Evolutionary conservation across 2,888 invertebrate species (phyloP).

Genomic region (Plebejus argus): DNA sequence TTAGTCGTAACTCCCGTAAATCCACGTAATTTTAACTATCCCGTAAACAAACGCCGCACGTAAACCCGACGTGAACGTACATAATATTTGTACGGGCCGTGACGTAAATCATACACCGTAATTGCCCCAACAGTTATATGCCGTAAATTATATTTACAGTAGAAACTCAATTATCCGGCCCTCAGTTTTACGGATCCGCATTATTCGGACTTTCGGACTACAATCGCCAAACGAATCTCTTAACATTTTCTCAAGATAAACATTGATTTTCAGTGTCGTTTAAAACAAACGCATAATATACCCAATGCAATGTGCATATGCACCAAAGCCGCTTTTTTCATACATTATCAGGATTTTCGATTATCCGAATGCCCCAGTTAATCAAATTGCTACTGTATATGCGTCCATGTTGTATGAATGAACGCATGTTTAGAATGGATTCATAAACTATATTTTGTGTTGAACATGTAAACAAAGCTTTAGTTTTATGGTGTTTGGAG

Average conservation of each 20-base stretch:
- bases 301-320: too few species aligned
- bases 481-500: slow-evolving; percentile 8
- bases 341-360: too few species aligned
- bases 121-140: not conserved
- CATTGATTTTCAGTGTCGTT: too few species aligned
- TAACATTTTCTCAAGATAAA: too few species aligned
- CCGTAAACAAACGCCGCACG: slow-evolving; percentile 8
- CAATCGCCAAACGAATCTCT: too few species aligned
- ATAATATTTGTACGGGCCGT: not conserved
- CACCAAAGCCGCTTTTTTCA: too few species aligned
- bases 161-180: too few species aligned
- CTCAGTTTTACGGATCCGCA: too few species aligned
- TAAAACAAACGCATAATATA: too few species aligned
- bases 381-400: not conserved
- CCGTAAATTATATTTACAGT: not conserved
- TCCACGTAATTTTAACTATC: slow-evolving; percentile 15
- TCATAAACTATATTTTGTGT: not conserved
- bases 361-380: too few species aligned
- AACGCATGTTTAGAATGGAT: not conserved
- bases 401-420: not conserved
- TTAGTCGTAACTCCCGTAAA: not conserved
- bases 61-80: slow-evolving; percentile 23
- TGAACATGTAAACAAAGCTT: not conserved
- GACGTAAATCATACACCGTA: slow-evolving; percentile 25
- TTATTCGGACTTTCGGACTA: too few species aligned